Evolutionary conservation across 2,888 invertebrate genomes (phyloP).

Genomic region (Bhutanitis thaidina): DNA sequence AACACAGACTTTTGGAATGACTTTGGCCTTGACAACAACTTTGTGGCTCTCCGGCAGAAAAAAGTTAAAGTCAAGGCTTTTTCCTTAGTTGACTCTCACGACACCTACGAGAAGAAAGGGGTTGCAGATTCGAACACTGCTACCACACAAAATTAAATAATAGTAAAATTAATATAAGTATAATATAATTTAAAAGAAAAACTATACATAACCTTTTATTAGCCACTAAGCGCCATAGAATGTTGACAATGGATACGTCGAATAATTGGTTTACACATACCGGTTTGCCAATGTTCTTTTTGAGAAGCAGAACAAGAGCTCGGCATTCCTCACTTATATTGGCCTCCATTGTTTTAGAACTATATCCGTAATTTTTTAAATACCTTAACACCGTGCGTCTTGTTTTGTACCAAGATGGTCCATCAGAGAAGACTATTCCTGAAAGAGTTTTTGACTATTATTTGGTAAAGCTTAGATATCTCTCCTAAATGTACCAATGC

Average conservation of each 20-base stretch:
- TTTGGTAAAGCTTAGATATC: too few species aligned
- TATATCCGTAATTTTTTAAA: constrained; percentile 82
- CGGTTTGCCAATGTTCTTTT: constrained; percentile 46
- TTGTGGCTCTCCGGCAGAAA: too few species aligned
- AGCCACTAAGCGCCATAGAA: constrained; percentile 85
- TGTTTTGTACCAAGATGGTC: constrained; percentile 81
- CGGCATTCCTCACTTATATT: constrained; percentile 81
- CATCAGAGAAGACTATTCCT: constrained; percentile 87
- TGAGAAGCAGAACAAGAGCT: constrained; percentile 73
- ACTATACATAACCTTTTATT: constrained; percentile 74
- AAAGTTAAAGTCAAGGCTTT: too few species aligned
- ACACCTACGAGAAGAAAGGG: too few species aligned
- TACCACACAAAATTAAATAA: too few species aligned
- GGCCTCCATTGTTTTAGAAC: constrained; percentile 81
- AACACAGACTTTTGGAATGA: too few species aligned
- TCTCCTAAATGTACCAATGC: too few species aligned
- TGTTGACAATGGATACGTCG: constrained; percentile 84
- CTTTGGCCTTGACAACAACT: too few species aligned
- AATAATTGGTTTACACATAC: constrained; percentile 79
- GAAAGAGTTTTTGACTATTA: constrained; percentile 22
- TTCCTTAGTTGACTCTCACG: too few species aligned
- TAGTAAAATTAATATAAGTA: too few species aligned
- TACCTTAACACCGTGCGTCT: constrained; percentile 83
- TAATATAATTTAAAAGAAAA: neutral
- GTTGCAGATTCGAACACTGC: too few species aligned